Evolutionary conservation across 1,140 invertebrate species (phyloP).

Genomic region (Asobara japonica): DNA sequence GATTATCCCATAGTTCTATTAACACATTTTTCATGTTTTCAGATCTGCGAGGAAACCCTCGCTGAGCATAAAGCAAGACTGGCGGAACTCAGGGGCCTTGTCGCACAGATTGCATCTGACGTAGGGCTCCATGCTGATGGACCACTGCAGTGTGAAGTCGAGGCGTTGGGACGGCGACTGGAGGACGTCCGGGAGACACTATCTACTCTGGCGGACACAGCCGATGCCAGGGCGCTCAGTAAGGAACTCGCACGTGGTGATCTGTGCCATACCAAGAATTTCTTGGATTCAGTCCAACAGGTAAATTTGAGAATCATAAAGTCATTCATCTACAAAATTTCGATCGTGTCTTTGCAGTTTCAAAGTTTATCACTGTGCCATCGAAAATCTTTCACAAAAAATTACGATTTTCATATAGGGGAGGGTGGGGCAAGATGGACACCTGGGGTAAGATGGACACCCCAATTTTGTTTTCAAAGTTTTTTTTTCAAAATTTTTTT

Average conservation of each 20-base stretch:
- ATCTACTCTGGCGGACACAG: constrained; percentile 77
- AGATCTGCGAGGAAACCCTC: constrained; percentile 81
- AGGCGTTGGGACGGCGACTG: constrained; percentile 78
- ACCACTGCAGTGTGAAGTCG: constrained; percentile 79
- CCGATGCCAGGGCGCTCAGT: constrained; percentile 72
- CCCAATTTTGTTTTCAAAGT: too few species aligned
- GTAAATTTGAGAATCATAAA: constrained; percentile 58
- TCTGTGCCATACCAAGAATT: constrained; percentile 70
- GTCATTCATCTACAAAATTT: not conserved
- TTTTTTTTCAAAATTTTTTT: too few species aligned
- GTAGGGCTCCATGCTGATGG: constrained; percentile 76
- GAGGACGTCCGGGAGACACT: constrained; percentile 80
- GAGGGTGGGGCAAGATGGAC: too few species aligned
- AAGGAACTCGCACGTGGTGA: constrained; percentile 68
- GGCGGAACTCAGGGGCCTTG: constrained; percentile 77
- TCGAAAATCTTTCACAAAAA: too few species aligned
- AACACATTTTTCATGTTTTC: constrained; percentile 32
- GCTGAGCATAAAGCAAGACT: constrained; percentile 75
- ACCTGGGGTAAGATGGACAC: too few species aligned
- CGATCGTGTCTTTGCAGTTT: not conserved
- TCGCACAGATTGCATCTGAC: constrained; percentile 79
- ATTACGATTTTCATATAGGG: too few species aligned
- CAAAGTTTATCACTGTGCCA: too few species aligned
- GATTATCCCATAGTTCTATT: too few species aligned
- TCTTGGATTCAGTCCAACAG: constrained; percentile 74